A percentile compares a stretch with the other conserved stretches of the same genome.
These are phyloP conservation scores for Orcinus orca DNA, from an alignment of 2,113 vertebrate species.

Conservation along the genomic window DNA sequence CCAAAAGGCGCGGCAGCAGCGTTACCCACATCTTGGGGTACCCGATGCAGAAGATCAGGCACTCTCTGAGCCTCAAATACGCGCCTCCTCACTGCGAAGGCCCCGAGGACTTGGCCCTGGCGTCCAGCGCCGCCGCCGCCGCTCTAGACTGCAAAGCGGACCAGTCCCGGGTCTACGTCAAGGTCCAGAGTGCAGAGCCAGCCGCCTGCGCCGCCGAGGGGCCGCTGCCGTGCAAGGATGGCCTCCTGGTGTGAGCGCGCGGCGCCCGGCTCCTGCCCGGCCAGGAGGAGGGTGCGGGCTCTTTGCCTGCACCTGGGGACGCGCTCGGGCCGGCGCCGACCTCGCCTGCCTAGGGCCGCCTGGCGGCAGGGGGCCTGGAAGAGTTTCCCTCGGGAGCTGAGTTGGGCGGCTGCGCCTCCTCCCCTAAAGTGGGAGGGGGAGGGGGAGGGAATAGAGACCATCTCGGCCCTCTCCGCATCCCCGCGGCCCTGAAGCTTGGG, in stretches of 20 bases:
- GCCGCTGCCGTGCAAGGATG: slow-evolving; percentile 60
- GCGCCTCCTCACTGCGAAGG: slow-evolving; percentile 65
- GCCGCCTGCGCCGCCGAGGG: slow-evolving; percentile 23
- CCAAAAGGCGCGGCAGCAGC: slow-evolving; percentile 71
- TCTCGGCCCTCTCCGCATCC: background rate
- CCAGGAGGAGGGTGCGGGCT: background rate
- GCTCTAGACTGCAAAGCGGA: slow-evolving; percentile 64
- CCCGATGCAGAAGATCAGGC: slow-evolving; percentile 73
- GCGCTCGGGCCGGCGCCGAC: background rate
- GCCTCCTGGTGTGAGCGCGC: slow-evolving; percentile 73
- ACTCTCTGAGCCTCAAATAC: slow-evolving; percentile 69
- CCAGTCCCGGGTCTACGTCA: slow-evolving; percentile 60
- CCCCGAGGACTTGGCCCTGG: slow-evolving; percentile 61
- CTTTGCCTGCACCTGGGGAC: slow-evolving; percentile 12
- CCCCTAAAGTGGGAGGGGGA: background rate
- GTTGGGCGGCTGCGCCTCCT: background rate
- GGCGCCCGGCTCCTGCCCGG: slow-evolving; percentile 4
- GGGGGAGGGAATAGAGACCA: background rate
- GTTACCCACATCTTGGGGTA: slow-evolving; percentile 76
- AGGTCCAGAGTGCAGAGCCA: slow-evolving; percentile 61
- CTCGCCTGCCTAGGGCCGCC: background rate
- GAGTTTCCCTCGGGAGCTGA: background rate
- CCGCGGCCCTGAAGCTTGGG: background rate
- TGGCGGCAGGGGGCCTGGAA: background rate
- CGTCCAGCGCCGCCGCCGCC: slow-evolving; percentile 17